These are phyloP conservation scores for Odontophorus gujanensis DNA, from an alignment of 2,113 vertebrate genomes.

Conservation along the genomic window DNA sequence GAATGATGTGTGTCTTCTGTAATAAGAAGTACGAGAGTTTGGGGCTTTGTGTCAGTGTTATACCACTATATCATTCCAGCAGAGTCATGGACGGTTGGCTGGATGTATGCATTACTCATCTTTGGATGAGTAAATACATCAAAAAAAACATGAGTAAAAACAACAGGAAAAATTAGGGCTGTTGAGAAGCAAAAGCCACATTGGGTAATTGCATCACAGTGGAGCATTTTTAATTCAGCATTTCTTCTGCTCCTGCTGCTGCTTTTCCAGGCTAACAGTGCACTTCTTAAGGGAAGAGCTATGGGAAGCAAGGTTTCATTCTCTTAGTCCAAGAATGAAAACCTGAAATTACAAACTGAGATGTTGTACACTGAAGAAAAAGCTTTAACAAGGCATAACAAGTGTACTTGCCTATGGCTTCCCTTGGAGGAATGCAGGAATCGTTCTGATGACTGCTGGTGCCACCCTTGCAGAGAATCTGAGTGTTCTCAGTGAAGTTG, in stretches of 20 bases:
- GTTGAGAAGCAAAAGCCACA: neutral
- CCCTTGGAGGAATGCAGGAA: neutral
- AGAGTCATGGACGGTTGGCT: neutral
- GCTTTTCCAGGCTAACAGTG: neutral
- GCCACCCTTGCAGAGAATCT: neutral
- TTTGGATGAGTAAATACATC: no score
- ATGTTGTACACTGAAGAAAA: neutral
- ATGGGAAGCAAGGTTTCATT: neutral
- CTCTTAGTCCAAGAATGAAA: neutral
- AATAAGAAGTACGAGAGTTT: neutral
- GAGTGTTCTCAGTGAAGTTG: neutral
- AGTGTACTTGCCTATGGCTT: neutral
- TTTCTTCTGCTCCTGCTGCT: neutral
- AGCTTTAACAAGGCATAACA: neutral
- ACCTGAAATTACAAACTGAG: neutral
- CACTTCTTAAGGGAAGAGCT: neutral
- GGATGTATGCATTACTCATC: neutral
- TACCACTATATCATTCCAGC: neutral
- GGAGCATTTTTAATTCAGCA: neutral
- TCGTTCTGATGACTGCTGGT: neutral
- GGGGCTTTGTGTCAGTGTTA: neutral
- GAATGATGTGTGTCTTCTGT: accelerated
- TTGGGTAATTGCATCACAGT: neutral
- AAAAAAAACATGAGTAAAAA: no score
- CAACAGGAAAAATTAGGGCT: neutral